Evolutionary conservation across 2,113 vertebrate species (phyloP).

Genomic region (Nymphicus hollandicus): DNA sequence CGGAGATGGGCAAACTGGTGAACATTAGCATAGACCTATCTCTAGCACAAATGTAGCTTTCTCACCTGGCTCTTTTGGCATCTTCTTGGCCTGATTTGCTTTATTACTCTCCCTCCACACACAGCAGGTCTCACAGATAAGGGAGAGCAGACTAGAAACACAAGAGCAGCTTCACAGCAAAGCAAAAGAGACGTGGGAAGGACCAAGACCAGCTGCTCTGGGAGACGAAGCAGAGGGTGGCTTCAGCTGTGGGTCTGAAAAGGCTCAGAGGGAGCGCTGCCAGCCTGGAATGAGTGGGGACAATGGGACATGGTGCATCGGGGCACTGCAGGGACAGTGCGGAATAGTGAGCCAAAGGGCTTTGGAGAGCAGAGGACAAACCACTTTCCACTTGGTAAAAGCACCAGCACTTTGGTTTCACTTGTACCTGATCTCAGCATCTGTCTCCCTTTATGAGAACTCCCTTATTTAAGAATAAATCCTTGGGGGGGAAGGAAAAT

Average conservation of each 20-base stretch:
- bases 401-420: background rate
- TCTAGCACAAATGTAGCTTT: background rate
- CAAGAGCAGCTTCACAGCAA: background rate
- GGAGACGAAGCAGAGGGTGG: background rate
- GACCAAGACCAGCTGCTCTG: background rate
- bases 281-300: background rate
- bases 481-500: accelerated
- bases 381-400: background rate
- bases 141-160: background rate
- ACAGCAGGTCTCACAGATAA: background rate
- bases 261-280: background rate
- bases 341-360: background rate
- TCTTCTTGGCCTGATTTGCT: accelerated
- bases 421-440: constrained; percentile 10
- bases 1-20: background rate
- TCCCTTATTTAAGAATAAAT: constrained; percentile 52
- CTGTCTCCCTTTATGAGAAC: constrained; percentile 16
- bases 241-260: background rate
- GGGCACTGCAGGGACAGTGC: background rate
- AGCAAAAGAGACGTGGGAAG: background rate
- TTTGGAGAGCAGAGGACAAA: background rate
- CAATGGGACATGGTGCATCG: background rate
- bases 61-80: background rate
- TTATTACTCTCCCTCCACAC: background rate
- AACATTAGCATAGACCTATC: background rate